Evolutionary conservation across 1,140 invertebrate species (phyloP), one percentile per base, ranked within the genome.

Genomic region (Macrobrachium nipponense): DNA sequence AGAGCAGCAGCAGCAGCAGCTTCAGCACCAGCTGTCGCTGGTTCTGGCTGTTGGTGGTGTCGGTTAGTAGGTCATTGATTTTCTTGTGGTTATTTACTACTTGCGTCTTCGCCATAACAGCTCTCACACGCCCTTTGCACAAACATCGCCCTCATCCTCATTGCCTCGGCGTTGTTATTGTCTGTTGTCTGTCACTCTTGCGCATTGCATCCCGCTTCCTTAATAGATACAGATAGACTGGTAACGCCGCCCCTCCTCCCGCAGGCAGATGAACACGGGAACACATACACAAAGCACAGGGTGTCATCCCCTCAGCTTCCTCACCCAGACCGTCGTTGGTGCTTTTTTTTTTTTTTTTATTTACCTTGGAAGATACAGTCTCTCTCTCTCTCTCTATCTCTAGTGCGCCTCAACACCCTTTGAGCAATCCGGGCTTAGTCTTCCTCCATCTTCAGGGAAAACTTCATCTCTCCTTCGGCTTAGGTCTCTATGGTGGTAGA

Each of bases 21-120:
- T 10, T 8, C 51, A 51, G 51, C 51, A 51, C 3, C 51, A 10
- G 51, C 51, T 51, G 51, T 12, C 12, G 51, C 51, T 51, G 51
- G 0, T 51, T 51, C 8, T 8, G 7, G 51, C 51, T 51, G 51
- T 12, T 51, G 51, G 8, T 51, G 51, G 51, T 51, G 51, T 51
- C 51, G 20, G 70, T 73, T 73, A 73, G 70, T 73, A 51, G 70
- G 70, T 73, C 70, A 73, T 73, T 73, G 70, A 73, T 73, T 73
- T 73, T 73, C 70, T 51, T 12, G 23, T 36, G 36, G 70, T 73
- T 73, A 36, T 73, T 18, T 59, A 59, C 77, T 23, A 27, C 77
- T 59, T 27, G 51, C 36, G 51, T 36, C 60, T 23, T 36, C 73
- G n/a, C 18, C n/a, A 18, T 58, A 6, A 11, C 73, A 14, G 14